phyloP scores from a whole-genome alignment of 2,113 vertebrate species.

The Taxidea taxus region DNA sequence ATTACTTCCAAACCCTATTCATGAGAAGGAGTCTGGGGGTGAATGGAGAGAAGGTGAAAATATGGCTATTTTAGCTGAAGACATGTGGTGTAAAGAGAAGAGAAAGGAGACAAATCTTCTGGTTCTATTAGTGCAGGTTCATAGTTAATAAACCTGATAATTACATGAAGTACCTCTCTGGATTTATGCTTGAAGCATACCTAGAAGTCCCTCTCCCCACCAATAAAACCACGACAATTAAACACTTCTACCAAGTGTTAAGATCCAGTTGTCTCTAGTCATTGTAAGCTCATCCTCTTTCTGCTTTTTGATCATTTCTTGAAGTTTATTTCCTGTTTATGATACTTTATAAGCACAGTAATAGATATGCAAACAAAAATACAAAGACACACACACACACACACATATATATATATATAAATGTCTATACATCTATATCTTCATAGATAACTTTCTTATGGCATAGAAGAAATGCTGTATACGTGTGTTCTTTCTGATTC shows the following conservation, averaged over 20 bases:
- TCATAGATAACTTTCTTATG: background rate
- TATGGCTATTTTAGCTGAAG: background rate
- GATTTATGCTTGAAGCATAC: background rate
- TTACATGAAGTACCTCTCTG: background rate
- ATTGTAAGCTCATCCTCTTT: background rate
- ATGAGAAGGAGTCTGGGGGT: background rate
- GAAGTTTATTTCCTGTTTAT: background rate
- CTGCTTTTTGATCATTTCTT: background rate
- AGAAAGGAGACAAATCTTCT: background rate
- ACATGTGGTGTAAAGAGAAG: background rate
- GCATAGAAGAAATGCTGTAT: background rate
- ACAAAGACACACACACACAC: background rate
- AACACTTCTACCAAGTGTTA: background rate
- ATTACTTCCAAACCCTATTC: background rate
- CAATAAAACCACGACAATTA: background rate
- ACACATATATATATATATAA: background rate
- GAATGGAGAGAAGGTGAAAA: background rate
- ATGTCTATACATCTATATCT: background rate
- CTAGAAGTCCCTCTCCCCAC: background rate
- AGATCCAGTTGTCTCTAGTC: background rate
- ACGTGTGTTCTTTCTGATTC: background rate
- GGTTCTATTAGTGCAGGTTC: background rate
- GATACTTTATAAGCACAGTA: background rate
- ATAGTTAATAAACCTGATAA: background rate
- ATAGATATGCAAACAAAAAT: background rate